Base-by-base conservation (phyloP, 2,113 vertebrate species). In the Numida meleagris region DNA sequence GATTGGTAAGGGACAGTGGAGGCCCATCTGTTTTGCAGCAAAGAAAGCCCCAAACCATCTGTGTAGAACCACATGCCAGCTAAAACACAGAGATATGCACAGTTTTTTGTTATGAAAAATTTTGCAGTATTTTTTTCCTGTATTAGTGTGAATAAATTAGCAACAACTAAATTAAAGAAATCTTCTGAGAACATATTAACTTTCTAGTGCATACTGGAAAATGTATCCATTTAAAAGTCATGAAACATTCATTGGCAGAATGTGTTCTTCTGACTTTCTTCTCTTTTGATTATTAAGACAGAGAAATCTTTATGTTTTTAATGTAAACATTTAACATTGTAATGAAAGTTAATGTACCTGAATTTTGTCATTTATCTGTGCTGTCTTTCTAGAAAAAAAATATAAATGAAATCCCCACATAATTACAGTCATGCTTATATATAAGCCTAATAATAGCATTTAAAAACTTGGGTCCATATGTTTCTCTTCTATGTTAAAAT, bases 21-120 rank as follows among this genome's bases (percentile, higher is more conserved):
- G 97, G 98, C 98, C 98, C 99, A 99, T 99, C 99, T 99, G 99
- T 99, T 99, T 99, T 98, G 98, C 98, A 99, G 98, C 98, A 98
- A 98, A 98, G 98, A 98, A 98, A 98, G 98, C 98, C 98, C 98
- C 97, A 98, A 98, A 99, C 99, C 99, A 99, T 99, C 99, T 99
- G 98, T 98, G 98, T 98, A 98, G 97, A 98, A 96, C 97, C 98
- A 98, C 97, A 98, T 98, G 98, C 98, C 98, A 98, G 97, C 97
- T 98, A 98, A 98, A 98, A 98, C 98, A 98, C 97, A 98, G 97
- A 97, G 97, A 98, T 98, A 98, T 98, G 98, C 98, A 98, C 97
- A 98, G 98, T 98, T 98, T 98, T 98, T 98, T 98, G 97, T 98
- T 98, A 98, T 98, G 97, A 98, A 98, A 97, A 97, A 98, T 98